phyloP scores from a whole-genome alignment of 2,888 invertebrate genomes.

The Epistrophe eligans region DNA sequence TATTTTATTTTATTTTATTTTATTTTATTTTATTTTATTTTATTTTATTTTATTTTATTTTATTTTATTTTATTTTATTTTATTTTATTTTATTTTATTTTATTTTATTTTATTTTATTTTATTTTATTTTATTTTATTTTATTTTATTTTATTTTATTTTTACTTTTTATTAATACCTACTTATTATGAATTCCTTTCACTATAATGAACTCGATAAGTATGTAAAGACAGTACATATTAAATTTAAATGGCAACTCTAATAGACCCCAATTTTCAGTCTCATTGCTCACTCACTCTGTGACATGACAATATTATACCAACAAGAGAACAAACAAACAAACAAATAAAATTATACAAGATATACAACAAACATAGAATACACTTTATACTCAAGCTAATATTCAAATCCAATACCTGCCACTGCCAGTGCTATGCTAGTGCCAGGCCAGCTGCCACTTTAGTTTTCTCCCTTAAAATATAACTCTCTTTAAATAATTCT shows the following conservation, averaged over 20 bases:
- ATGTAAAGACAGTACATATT: too few species aligned
- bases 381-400: not conserved
- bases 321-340: constrained; percentile 59
- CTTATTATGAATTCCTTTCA: too few species aligned
- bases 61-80: too few species aligned
- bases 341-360: constrained; percentile 35
- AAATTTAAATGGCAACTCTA: constrained; percentile 15
- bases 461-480: not conserved
- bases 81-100: too few species aligned
- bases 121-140: too few species aligned
- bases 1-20: too few species aligned
- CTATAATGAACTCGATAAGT: too few species aligned
- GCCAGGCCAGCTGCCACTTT: not conserved
- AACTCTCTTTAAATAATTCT: not conserved
- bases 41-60: too few species aligned
- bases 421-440: not conserved
- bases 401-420: constrained; percentile 57
- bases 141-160: too few species aligned
- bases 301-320: constrained; percentile 67
- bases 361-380: not conserved
- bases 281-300: constrained; percentile 55
- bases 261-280: constrained; percentile 56
- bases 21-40: too few species aligned
- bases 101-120: too few species aligned
- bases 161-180: too few species aligned